phyloP scores from a whole-genome alignment of 2,888 invertebrate genomes.

The Teleogryllus oceanicus region DNA sequence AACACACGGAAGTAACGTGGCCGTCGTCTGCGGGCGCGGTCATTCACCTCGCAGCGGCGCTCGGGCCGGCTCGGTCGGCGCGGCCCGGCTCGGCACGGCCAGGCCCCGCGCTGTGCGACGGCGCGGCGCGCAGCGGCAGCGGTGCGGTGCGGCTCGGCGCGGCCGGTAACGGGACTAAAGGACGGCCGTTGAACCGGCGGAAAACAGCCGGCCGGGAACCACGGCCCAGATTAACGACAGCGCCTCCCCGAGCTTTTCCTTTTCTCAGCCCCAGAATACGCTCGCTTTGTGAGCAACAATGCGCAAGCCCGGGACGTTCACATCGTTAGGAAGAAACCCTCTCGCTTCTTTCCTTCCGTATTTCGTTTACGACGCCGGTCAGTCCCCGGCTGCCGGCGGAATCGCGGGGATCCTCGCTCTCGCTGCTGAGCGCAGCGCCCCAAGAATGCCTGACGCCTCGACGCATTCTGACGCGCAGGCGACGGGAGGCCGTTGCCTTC shows the following conservation, averaged over 20 bases:
- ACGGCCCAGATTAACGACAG: constrained; percentile 19
- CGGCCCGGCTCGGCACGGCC: background rate
- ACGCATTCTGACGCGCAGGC: background rate
- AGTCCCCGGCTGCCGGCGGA: background rate
- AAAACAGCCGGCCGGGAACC: background rate
- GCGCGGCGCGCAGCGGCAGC: background rate
- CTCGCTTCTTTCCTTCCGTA: background rate
- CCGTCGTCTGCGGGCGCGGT: constrained; percentile 6
- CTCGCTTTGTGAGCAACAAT: background rate
- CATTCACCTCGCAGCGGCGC: background rate
- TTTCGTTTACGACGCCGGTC: background rate
- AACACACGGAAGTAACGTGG: constrained; percentile 18
- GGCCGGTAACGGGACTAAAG: constrained; percentile 35
- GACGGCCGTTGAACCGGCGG: constrained; percentile 35
- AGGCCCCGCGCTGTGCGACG: background rate
- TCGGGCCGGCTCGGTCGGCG: background rate
- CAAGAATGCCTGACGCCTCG: background rate
- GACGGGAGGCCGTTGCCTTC: background rate
- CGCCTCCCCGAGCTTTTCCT: background rate
- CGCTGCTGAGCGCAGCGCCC: background rate
- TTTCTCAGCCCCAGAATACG: constrained; percentile 5
- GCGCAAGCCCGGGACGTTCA: background rate
- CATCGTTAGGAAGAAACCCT: constrained; percentile 3
- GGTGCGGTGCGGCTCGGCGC: background rate
- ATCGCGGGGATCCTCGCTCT: background rate